These are phyloP conservation scores for Scrobipalpa costella DNA, from an alignment of 2,888 invertebrate genomes.

Conservation along the genomic window DNA sequence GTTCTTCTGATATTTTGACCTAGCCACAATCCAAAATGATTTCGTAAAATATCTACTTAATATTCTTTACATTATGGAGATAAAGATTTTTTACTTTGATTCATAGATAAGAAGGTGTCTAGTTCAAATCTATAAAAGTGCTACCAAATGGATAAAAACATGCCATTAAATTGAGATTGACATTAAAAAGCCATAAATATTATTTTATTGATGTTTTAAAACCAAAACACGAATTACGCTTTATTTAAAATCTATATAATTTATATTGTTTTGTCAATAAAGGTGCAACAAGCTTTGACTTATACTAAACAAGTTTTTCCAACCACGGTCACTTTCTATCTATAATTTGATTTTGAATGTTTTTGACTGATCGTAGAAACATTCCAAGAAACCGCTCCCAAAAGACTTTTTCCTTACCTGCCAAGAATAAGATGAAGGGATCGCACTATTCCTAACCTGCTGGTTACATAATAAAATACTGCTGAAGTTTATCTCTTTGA, in stretches of 20 bases:
- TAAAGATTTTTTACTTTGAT: constrained; percentile 1
- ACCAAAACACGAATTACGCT: not conserved
- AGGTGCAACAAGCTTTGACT: not conserved
- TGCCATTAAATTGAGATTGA: constrained; percentile 2
- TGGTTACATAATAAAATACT: not conserved
- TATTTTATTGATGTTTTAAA: constrained; percentile 8
- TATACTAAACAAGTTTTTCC: too few relatives aligned
- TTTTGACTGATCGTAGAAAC: too few relatives aligned
- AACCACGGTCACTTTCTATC: too few relatives aligned
- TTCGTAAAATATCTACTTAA: not conserved
- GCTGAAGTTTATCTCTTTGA: not conserved
- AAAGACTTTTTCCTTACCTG: too few relatives aligned
- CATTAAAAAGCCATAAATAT: constrained; percentile 21
- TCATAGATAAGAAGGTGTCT: constrained; percentile 4
- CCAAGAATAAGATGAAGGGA: too few relatives aligned
- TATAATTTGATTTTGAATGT: too few relatives aligned
- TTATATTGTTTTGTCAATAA: not conserved
- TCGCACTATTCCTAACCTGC: too few relatives aligned
- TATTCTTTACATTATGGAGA: constrained; percentile 2
- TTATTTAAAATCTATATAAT: not conserved
- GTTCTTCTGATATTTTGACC: too few relatives aligned
- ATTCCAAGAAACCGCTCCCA: too few relatives aligned
- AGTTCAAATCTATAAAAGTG: constrained; percentile 24
- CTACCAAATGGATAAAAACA: constrained; percentile 21
- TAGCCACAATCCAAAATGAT: too few relatives aligned